Evolutionary conservation across 1,140 invertebrate genomes (phyloP).

Genomic region (Brachionus koreanus): DNA sequence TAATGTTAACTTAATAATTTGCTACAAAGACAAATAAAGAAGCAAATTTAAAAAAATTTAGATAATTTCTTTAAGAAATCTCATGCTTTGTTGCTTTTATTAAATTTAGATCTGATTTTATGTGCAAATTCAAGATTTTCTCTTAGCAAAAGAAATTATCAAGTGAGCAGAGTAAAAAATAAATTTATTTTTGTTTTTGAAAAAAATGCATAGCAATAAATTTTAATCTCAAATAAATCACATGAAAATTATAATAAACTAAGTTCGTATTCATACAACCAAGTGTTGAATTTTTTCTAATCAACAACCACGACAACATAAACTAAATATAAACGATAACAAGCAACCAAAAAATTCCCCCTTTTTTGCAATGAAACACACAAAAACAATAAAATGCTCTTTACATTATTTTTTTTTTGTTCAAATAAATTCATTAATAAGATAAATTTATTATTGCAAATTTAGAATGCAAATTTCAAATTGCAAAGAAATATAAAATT

Average conservation of each 20-base stretch:
- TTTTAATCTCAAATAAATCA: not conserved
- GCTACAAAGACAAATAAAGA: not conserved
- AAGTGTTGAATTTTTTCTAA: not conserved
- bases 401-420: not conserved
- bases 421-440: not conserved
- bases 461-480: slow-evolving; percentile 15
- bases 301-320: not conserved
- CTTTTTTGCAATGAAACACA: not conserved
- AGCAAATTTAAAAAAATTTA: not conserved
- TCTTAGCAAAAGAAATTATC: not conserved
- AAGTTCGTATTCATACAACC: not conserved
- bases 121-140: not conserved
- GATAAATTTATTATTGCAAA: slow-evolving; percentile 1
- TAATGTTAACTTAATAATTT: not conserved
- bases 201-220: slow-evolving; percentile 3
- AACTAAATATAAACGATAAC: slow-evolving; percentile 3
- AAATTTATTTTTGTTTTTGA: not conserved
- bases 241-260: slow-evolving; percentile 24
- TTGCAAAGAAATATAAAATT: not conserved
- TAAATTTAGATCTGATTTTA: not conserved
- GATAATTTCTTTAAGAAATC: not conserved
- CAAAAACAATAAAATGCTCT: not conserved
- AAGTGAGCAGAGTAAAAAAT: not conserved
- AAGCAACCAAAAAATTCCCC: not conserved
- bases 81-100: not conserved